A percentile compares a stretch with the other conserved stretches of the same genome.
Conservation (phyloP, 2,888 invertebrate species). For the Ecliptopera silaceata region DNA sequence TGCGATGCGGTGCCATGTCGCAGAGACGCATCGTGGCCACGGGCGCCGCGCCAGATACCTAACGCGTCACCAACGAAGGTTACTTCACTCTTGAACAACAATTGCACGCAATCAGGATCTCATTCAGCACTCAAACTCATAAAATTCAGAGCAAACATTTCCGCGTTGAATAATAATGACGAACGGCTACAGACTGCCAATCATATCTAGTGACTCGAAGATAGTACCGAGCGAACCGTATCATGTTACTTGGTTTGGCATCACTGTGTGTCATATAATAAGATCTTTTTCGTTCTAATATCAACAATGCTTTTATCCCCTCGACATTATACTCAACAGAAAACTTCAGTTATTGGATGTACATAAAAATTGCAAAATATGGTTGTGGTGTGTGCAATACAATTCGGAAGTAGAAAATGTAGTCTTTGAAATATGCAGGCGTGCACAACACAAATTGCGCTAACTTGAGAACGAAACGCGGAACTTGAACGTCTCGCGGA, state of each 20-base stretch:
- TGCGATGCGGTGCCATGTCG: constrained; percentile 33
- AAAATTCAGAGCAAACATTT: not conserved
- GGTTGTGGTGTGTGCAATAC: constrained; percentile 17
- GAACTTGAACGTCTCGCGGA: constrained; percentile 61
- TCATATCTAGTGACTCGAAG: constrained; percentile 2
- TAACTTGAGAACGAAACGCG: constrained; percentile 70
- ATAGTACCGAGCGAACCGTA: not conserved
- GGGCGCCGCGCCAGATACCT: constrained; percentile 45
- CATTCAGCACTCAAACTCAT: not conserved
- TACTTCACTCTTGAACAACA: constrained; percentile 1
- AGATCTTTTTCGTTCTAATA: constrained; percentile 12
- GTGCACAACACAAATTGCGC: constrained; percentile 69
- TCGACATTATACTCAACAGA: constrained; percentile 12
- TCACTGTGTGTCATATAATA: not conserved
- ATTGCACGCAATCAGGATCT: constrained; percentile 11
- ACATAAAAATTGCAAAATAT: constrained; percentile 23
- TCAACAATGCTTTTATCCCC: not conserved
- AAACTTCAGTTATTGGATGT: constrained; percentile 21
- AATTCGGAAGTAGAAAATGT: constrained; percentile 43
- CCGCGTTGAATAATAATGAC: not conserved
- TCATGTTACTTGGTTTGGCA: constrained; percentile 7
- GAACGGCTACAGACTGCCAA: not conserved
- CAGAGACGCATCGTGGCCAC: constrained; percentile 34
- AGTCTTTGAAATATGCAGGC: constrained; percentile 62
- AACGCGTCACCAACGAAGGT: constrained; percentile 32